These are phyloP conservation scores for Aurelia aurita DNA, from an alignment of 30 jellyfish, hydroid and myxozoan genomes.

Conservation along the genomic window DNA sequence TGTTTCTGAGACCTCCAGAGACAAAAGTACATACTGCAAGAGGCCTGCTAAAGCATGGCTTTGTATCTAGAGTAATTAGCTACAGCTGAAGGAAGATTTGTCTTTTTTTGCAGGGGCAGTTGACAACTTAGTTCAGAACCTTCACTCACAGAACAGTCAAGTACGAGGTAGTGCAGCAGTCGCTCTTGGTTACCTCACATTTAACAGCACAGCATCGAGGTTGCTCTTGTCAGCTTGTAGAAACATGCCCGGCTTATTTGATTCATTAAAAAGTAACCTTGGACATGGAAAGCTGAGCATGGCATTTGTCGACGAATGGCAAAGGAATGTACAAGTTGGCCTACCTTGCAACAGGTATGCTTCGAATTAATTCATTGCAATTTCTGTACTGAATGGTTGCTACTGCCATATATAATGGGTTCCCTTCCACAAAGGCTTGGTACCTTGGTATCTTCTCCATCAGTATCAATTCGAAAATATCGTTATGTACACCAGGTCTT, in stretches of 20 bases:
- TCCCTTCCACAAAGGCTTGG: too few relatives aligned
- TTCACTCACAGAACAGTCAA: constrained; percentile 48
- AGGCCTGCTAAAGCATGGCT: too few relatives aligned
- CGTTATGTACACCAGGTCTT: too few relatives aligned
- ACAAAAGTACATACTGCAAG: too few relatives aligned
- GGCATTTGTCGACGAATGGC: constrained; percentile 83
- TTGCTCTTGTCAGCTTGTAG: constrained; percentile 74
- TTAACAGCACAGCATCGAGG: constrained; percentile 80
- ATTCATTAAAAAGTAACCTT: constrained; percentile 55
- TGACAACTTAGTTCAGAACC: constrained; percentile 50
- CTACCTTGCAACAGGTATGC: constrained; percentile 74
- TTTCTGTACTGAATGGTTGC: too few relatives aligned
- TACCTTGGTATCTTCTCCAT: too few relatives aligned
- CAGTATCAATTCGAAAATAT: too few relatives aligned
- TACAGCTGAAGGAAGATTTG: too few relatives aligned
- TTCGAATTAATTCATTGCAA: too few relatives aligned
- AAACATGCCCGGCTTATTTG: constrained; percentile 55
- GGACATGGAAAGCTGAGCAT: constrained; percentile 70
- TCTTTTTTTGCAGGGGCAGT: constrained; percentile 61
- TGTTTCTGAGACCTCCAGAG: too few relatives aligned
- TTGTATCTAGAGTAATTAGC: too few relatives aligned
- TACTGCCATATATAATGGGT: too few relatives aligned
- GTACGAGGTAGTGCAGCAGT: constrained; percentile 77
- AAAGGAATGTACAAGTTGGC: constrained; percentile 62
- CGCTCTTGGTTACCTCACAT: constrained; percentile 79